Percentiles rank a stretch among this genome's conserved stretches.
phyloP scores from a whole-genome alignment of 2,888 invertebrate species.

The Nymphalis c-album region DNA sequence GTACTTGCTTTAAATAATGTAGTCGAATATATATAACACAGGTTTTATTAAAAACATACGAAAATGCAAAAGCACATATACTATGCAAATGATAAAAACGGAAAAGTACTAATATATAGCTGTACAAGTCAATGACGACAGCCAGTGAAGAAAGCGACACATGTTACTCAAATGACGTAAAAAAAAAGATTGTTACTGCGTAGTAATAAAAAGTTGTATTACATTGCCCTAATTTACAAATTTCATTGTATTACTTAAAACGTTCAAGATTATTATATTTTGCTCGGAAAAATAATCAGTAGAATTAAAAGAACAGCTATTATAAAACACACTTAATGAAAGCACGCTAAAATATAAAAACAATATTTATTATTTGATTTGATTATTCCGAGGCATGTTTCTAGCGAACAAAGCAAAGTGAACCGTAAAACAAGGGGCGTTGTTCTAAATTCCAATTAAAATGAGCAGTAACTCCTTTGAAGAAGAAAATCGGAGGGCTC shows the following conservation, averaged over 20 bases:
- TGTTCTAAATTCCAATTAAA: slow-evolving; percentile 58
- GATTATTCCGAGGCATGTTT: slow-evolving; percentile 34
- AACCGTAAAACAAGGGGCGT: slow-evolving; percentile 57
- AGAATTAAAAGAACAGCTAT: slow-evolving; percentile 7
- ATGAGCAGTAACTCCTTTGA: slow-evolving; percentile 48
- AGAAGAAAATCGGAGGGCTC: slow-evolving; percentile 54
- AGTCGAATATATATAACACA: not conserved
- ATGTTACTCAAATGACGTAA: no score
- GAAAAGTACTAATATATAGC: no score
- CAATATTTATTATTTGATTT: slow-evolving; percentile 39
- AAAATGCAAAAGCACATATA: no score
- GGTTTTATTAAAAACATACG: no score
- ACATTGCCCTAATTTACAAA: no score
- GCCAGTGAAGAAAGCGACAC: no score
- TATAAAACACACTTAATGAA: slow-evolving; percentile 21
- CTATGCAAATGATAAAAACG: no score
- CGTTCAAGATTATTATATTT: no score
- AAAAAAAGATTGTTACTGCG: no score
- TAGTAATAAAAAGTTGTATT: no score
- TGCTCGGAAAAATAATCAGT: not conserved
- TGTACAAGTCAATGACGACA: no score
- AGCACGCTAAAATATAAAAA: slow-evolving; percentile 35
- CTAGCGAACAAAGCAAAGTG: slow-evolving; percentile 52
- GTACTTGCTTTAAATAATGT: not conserved
- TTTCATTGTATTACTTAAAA: no score